Base-by-base conservation (phyloP, 1,140 invertebrate species). In the Asbolus verrucosus region DNA sequence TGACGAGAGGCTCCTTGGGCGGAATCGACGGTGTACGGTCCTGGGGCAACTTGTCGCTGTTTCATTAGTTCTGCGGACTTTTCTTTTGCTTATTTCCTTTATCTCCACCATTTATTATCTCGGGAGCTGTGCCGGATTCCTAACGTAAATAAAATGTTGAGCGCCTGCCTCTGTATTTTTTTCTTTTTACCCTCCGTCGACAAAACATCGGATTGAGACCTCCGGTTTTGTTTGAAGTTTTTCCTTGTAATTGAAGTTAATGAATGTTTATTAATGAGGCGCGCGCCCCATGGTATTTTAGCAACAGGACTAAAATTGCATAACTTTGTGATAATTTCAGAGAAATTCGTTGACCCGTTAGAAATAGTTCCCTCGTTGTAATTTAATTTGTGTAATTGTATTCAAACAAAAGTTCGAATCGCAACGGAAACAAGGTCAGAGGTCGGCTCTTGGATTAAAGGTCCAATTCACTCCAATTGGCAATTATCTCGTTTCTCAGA, bases 401-500 rank as follows among this genome's bases (percentile, higher is more conserved):
- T 54, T 54, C 46, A 54, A 54, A 54, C 46, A 54, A 54, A 54
- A 54, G 46, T 67, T 38, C 65, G 39, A 46, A 46, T 31, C 39
- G 30, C 65, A 60, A 46, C 24, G 43, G 39, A 67, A 67, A 60
- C 43, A 67, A 67, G 65, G 43, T 38, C 65, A 67, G 36, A 67
- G 43, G 65, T 43, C 43, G 31, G 43, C 24, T 33, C 13, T 18
- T 14, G 43, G 39, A 67, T 67, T 46, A 54, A 60, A 30, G 33
- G 33, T 46, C 65, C 43, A 36, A 46, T 38, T 54, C 65, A 60
- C 24, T 60, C 39, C 65, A 67, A 67, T 67, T 67, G 65, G 43
- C 65, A 67, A 67, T 67, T 67, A 67, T 67, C 65, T 67, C 43
- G 33, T 33, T 67, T 67, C 65, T 54, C 19, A 33, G 65, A 67